A percentile compares a stretch with the other conserved stretches of the same genome.
Evolutionary conservation across 2,113 vertebrate genomes (phyloP).

Genomic region (Chrysochloris asiatica): DNA sequence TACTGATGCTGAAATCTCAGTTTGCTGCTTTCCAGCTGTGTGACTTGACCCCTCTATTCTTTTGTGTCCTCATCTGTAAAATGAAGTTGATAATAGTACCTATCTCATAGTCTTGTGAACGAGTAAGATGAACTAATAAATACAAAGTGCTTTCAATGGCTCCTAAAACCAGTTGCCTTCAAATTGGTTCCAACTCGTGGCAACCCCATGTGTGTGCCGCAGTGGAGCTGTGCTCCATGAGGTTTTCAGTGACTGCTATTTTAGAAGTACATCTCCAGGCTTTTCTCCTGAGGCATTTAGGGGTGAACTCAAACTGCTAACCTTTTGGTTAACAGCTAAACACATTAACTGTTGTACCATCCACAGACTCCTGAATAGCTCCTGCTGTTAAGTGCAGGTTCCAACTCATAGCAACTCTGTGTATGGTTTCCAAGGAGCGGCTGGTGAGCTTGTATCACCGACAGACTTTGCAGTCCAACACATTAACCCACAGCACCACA

Average conservation of each 20-base stretch:
- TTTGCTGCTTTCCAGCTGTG: background rate
- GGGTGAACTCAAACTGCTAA: background rate
- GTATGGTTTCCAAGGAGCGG: no score
- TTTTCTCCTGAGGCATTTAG: background rate
- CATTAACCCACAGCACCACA: no score
- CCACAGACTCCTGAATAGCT: background rate
- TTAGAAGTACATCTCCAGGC: background rate
- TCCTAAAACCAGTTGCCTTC: background rate
- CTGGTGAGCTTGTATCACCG: no score
- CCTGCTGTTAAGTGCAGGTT: background rate
- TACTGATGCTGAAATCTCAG: background rate
- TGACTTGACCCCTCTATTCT: background rate
- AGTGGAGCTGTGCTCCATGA: background rate
- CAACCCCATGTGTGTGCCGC: background rate
- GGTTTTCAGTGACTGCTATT: background rate
- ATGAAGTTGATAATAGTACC: background rate
- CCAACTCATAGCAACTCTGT: no score
- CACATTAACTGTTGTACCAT: no score
- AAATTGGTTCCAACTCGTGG: background rate
- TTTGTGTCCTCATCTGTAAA: background rate
- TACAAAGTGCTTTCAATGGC: background rate
- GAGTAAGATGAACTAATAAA: background rate
- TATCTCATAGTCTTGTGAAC: background rate
- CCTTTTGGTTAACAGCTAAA: background rate
- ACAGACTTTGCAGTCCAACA: no score